These are phyloP conservation scores for Drosophila acutilabella DNA, from an alignment of 2,888 invertebrate species.

Conservation along the genomic window DNA sequence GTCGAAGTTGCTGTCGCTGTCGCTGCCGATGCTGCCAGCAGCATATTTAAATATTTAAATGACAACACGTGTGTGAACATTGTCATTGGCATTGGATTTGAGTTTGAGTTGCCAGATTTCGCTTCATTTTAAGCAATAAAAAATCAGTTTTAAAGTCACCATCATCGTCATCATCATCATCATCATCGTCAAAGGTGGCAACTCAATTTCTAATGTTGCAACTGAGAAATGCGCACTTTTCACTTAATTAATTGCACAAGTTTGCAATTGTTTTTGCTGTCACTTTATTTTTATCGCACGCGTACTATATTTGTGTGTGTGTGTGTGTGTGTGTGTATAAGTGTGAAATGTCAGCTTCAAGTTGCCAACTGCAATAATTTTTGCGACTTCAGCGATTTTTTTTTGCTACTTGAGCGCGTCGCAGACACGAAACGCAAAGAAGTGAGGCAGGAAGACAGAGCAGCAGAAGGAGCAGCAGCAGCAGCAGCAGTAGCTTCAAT, in stretches of 20 bases:
- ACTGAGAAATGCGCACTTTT: slow-evolving; percentile 65
- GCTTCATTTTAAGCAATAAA: background rate
- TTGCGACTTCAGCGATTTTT: slow-evolving; percentile 79
- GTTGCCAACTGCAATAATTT: slow-evolving; percentile 79
- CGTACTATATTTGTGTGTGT: slow-evolving; percentile 48
- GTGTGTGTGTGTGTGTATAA: slow-evolving; percentile 35
- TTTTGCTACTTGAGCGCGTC: slow-evolving; percentile 78
- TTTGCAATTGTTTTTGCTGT: slow-evolving; percentile 79
- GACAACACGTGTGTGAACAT: slow-evolving; percentile 77
- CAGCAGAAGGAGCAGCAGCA: background rate
- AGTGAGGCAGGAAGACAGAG: slow-evolving; percentile 5
- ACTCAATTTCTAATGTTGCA: slow-evolving; percentile 57
- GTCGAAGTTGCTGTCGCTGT: slow-evolving; percentile 62
- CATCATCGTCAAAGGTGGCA: slow-evolving; percentile 44
- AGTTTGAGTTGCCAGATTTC: slow-evolving; percentile 9
- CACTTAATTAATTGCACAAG: slow-evolving; percentile 78
- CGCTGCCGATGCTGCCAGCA: slow-evolving; percentile 66
- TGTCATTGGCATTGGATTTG: slow-evolving; percentile 37
- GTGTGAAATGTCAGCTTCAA: slow-evolving; percentile 72
- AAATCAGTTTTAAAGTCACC: slow-evolving; percentile 37
- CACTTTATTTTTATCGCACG: slow-evolving; percentile 75
- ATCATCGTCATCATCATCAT: slow-evolving; percentile 9
- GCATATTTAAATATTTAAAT: slow-evolving; percentile 75
- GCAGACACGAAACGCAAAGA: slow-evolving; percentile 26
- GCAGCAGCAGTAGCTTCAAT: background rate